phyloP scores from a whole-genome alignment of 2,888 invertebrate genomes.

The Cosmia pyralina region DNA sequence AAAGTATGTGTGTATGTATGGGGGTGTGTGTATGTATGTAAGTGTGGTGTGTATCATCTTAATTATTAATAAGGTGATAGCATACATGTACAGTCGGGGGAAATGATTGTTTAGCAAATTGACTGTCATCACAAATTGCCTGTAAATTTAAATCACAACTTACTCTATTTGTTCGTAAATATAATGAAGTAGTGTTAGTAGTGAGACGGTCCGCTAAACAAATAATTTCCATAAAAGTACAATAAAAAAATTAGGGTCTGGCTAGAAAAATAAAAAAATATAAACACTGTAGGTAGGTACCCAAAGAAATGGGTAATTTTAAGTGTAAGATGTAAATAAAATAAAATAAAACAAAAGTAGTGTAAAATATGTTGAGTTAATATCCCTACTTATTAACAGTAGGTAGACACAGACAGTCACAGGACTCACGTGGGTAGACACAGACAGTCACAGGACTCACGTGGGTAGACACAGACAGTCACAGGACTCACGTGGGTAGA shows the following conservation, averaged over 20 bases:
- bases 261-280: constrained; percentile 1
- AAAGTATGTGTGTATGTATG: no score
- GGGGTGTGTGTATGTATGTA: no score
- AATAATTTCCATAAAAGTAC: not conserved
- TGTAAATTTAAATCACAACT: not conserved
- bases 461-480: no score
- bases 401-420: no score
- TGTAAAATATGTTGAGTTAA: not conserved
- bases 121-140: not conserved
- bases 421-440: no score
- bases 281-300: not conserved
- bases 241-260: not conserved
- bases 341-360: constrained; percentile 1
- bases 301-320: not conserved
- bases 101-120: not conserved
- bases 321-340: constrained; percentile 19
- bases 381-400: no score
- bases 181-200: no score
- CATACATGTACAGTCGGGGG: not conserved
- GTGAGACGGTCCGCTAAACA: not conserved
- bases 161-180: not conserved
- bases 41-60: no score
- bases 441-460: no score
- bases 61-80: constrained; percentile 2
- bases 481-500: no score